phyloP scores from a whole-genome alignment of 2,888 invertebrate species.

The Diarsia rubi region DNA sequence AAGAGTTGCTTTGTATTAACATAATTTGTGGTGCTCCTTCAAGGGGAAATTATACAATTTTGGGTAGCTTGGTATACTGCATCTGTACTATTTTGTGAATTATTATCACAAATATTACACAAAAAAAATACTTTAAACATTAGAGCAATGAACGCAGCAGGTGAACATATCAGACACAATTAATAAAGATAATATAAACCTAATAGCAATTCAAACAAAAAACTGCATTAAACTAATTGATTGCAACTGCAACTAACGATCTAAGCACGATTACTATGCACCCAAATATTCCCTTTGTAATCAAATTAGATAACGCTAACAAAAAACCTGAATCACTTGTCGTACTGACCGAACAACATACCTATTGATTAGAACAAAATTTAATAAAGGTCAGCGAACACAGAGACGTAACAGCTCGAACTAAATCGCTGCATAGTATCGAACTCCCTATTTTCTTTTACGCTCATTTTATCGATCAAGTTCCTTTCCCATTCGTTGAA shows the following conservation, averaged over 20 bases:
- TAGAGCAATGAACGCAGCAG: neutral
- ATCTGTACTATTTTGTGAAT: neutral
- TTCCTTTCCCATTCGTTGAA: too few species aligned
- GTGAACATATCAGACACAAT: neutral
- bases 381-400: slow-evolving; percentile 3
- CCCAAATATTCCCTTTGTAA: slow-evolving; percentile 40
- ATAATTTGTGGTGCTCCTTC: too few species aligned
- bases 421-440: neutral
- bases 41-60: too few species aligned
- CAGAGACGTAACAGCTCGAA: neutral
- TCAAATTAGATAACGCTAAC: slow-evolving; percentile 41
- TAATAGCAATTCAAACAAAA: slow-evolving; percentile 12
- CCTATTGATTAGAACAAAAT: slow-evolving; percentile 23
- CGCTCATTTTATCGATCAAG: too few species aligned
- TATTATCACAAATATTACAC: neutral
- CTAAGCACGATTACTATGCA: slow-evolving; percentile 39
- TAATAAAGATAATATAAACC: neutral
- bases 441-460: neutral
- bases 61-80: too few species aligned
- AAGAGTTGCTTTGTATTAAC: too few species aligned
- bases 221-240: slow-evolving; percentile 46
- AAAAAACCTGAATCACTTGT: slow-evolving; percentile 44
- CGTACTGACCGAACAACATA: slow-evolving; percentile 21
- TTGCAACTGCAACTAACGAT: slow-evolving; percentile 10
- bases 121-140: neutral